Conservation (phyloP, 2,113 vertebrate species). For the Chloebia gouldiae region DNA sequence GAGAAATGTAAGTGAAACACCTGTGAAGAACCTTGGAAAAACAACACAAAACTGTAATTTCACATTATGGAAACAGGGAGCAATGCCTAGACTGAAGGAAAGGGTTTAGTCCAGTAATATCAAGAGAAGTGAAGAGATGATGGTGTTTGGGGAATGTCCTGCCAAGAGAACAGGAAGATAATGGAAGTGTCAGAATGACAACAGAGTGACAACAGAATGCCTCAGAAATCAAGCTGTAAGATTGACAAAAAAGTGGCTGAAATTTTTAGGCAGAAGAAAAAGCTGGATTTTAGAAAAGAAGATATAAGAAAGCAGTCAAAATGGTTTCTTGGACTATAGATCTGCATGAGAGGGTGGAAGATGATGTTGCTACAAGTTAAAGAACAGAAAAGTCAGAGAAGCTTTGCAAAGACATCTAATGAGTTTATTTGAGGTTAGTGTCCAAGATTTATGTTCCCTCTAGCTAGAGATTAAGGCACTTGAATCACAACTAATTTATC, state of each 20-base stretch:
- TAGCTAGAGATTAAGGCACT: conserved; percentile 50
- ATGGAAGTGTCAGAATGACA: not conserved
- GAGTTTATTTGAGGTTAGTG: conserved; percentile 26
- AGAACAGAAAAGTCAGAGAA: not conserved
- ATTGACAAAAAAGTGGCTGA: not conserved
- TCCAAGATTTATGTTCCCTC: not conserved
- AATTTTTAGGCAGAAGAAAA: not conserved
- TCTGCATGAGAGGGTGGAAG: not conserved
- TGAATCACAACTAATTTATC: conserved; percentile 42
- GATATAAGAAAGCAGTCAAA: not conserved
- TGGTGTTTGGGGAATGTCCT: not conserved
- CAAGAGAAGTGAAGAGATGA: not conserved
- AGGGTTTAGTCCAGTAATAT: not conserved
- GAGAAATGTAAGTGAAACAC: not conserved
- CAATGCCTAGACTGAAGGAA: not conserved
- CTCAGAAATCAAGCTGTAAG: not conserved
- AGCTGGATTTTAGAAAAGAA: not conserved
- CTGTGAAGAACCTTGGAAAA: not conserved
- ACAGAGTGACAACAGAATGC: not conserved
- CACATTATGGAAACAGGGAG: not conserved
- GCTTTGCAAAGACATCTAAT: not conserved
- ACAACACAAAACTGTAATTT: not conserved
- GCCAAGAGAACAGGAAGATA: not conserved
- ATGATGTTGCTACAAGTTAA: not conserved
- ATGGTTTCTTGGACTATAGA: not conserved